A percentile compares a stretch with the other conserved stretches of the same genome.
Evolutionary conservation across 2,797 vertebrate genomes (phyloP).

Genomic region (Mus minutoides): DNA sequence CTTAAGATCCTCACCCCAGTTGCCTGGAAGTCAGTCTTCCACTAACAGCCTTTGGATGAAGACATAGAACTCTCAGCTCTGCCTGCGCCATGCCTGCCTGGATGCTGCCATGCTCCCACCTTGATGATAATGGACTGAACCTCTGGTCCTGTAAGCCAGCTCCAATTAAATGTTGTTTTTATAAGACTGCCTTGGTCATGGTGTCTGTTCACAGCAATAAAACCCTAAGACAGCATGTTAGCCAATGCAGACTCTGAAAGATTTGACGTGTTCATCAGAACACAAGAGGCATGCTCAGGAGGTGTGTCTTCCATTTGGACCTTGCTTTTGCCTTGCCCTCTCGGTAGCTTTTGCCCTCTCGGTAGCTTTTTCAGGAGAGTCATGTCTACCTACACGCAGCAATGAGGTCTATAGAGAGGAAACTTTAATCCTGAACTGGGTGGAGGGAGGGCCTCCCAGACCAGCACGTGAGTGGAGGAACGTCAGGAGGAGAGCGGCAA

Average conservation of each 20-base stretch:
- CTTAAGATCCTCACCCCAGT: too few species aligned
- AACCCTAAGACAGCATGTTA: too few species aligned
- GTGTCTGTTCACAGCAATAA: too few species aligned
- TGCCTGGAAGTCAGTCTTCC: too few species aligned
- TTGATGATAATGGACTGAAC: too few species aligned
- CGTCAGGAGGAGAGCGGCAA: background rate
- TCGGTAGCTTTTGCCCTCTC: background rate
- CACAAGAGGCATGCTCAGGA: background rate
- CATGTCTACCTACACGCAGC: background rate
- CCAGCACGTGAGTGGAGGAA: background rate
- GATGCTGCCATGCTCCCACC: too few species aligned
- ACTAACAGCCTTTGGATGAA: too few species aligned
- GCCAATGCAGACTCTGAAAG: background rate
- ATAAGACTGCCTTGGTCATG: too few species aligned
- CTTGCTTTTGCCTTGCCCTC: background rate
- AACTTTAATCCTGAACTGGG: background rate
- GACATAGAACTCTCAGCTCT: too few species aligned
- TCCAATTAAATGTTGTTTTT: too few species aligned
- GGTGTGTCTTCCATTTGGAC: background rate
- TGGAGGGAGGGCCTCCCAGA: background rate
- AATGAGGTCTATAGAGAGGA: background rate
- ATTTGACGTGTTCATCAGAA: background rate
- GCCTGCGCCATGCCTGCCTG: too few species aligned
- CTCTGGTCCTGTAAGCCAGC: too few species aligned
- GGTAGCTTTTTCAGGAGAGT: background rate